Percentiles rank a stretch among this genome's conserved stretches.
These are phyloP conservation scores for Anguilla obscura DNA, from an alignment of 2,797 vertebrate genomes.

Conservation along the genomic window DNA sequence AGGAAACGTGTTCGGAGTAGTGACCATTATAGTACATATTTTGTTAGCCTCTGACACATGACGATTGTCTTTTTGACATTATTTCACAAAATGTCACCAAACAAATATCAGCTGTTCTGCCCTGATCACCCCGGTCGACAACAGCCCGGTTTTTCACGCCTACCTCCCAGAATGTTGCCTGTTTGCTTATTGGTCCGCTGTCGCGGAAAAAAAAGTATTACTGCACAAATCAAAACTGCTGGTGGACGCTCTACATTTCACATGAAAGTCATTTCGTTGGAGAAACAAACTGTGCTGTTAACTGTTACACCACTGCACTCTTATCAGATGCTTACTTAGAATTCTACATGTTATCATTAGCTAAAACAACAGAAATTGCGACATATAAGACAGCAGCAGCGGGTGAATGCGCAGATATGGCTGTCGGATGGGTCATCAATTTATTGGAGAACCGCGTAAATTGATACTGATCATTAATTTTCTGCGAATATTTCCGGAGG, in stretches of 20 bases:
- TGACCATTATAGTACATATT: neutral
- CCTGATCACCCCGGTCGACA: neutral
- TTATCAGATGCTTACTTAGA: neutral
- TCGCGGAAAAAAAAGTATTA: neutral
- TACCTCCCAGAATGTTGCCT: neutral
- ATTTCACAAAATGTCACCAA: neutral
- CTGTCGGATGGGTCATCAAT: neutral
- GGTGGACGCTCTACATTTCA: neutral
- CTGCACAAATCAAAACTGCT: neutral
- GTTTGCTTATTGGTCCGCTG: neutral
- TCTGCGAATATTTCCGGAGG: neutral
- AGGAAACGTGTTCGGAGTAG: too few species aligned
- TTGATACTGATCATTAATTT: neutral
- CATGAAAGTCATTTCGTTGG: neutral
- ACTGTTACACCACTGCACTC: neutral
- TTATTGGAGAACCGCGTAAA: neutral
- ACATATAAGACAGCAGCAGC: neutral
- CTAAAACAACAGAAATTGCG: neutral
- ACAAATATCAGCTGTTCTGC: neutral
- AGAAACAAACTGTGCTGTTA: neutral
- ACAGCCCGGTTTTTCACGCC: neutral
- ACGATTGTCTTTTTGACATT: neutral
- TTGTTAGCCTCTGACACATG: neutral
- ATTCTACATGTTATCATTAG: neutral
- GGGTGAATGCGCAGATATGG: neutral